Evolutionary conservation across 2,113 vertebrate species (phyloP), one percentile per base, ranked within the genome.

Genomic region (Bambusicola thoracicus): DNA sequence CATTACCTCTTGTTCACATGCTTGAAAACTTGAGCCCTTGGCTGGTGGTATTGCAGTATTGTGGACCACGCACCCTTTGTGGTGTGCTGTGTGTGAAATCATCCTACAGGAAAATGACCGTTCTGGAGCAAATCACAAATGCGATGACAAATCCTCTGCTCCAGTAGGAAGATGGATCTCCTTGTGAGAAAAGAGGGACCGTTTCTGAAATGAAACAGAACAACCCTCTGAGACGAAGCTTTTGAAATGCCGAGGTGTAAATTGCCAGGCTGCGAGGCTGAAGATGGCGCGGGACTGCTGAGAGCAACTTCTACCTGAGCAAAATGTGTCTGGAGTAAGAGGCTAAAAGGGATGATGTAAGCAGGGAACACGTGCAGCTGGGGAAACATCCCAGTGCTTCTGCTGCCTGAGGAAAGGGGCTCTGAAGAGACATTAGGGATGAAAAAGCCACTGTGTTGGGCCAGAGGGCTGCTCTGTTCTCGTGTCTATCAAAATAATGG

Each of bases 21-120:
- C 46, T 46, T 46, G 46, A 46, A 21, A 46, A 46, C 46, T 46
- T 3, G 48, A 86, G 38, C 19, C 27, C 29, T 74, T 20, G 40
- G 11, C 18, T 58, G 34, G 51, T 1, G 18, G 12, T 36, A 5
- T 2, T 9, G 36, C 27, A 13, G 46, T 0, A 0, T 30, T 38
- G 40, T 46, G 46, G 20, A 11, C 46, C 19, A 21, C 14, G 21
- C 63, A 21, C 17, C 40, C 40, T 59, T 14, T 24, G 46, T 0
- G 0, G 12, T 27, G n/a, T 46, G 62, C 8, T 38, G 18, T 34
- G 16, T 16, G 6, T 19, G 40, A 40, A 34, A 2, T 17, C 49
- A 25, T 66, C 59, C 51, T 56, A 4, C 1, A 0, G 84, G 74
- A 38, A 53, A 69, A 76, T 17, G 59, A 81, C 34, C 36, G 0